phyloP scores from a whole-genome alignment of 2,113 vertebrate genomes.

The Apteryx owenii region DNA sequence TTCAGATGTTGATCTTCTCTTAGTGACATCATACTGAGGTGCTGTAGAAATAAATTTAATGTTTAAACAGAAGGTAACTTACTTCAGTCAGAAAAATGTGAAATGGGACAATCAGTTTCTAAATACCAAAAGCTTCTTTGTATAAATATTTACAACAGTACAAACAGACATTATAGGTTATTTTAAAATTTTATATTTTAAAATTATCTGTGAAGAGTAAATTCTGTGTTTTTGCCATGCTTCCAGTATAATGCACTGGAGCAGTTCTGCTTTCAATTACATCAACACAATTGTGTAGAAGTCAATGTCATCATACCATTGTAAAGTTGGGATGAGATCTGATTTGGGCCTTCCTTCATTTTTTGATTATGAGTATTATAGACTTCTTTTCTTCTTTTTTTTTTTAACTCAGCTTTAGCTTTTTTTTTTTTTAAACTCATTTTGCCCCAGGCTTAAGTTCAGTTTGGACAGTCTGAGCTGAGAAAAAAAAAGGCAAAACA shows the following conservation, averaged over 20 bases:
- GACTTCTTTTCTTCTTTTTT: neutral
- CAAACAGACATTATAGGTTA: neutral
- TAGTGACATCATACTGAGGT: neutral
- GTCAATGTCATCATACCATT: neutral
- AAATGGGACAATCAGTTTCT: neutral
- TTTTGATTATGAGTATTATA: neutral
- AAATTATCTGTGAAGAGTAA: neutral
- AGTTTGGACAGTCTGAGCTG: neutral
- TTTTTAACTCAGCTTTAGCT: neutral
- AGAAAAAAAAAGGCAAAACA: slow-evolving; percentile 13
- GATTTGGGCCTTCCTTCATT: neutral
- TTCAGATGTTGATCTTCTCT: neutral
- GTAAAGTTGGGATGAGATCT: neutral
- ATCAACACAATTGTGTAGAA: neutral
- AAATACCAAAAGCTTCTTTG: neutral
- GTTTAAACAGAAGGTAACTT: neutral
- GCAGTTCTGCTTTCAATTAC: neutral
- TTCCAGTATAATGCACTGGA: neutral
- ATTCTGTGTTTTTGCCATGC: neutral
- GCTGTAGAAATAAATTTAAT: neutral
- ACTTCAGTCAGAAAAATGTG: neutral
- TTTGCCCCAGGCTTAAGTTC: neutral
- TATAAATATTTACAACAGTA: neutral
- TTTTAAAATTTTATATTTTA: neutral
- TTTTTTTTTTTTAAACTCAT: neutral